Conservation (phyloP, 2,797 vertebrate genomes). For the Amphiprion clarkii region DNA sequence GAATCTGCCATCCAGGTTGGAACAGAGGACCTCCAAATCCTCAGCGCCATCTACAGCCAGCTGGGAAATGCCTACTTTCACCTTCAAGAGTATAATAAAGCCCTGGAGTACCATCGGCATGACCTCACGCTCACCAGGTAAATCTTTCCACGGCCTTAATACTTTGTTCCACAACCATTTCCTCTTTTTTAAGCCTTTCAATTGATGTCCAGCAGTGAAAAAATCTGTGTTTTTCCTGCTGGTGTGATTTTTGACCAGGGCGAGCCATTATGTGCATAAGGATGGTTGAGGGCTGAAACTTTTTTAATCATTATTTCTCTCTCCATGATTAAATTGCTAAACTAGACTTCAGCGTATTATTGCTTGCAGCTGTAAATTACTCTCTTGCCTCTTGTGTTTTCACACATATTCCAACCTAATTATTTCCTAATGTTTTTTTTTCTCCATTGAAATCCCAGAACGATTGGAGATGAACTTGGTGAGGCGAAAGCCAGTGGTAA, state of each 20-base stretch:
- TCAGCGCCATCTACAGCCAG: conserved; percentile 99
- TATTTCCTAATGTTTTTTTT: conserved; percentile 24
- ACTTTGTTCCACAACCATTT: neutral
- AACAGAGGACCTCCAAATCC: conserved; percentile 96
- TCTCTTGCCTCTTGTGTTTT: conserved; percentile 55
- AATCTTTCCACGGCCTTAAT: neutral
- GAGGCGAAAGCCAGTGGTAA: conserved; percentile 99
- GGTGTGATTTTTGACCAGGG: neutral
- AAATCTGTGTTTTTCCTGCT: neutral
- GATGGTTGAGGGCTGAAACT: neutral
- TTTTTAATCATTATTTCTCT: conserved; percentile 31
- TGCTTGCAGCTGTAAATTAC: conserved; percentile 39
- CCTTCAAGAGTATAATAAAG: conserved; percentile 94
- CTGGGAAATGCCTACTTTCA: conserved; percentile 98
- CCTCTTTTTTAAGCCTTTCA: neutral
- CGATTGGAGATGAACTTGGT: conserved; percentile 93
- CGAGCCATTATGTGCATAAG: neutral
- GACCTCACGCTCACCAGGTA: conserved; percentile 91
- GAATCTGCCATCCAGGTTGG: conserved; percentile 97
- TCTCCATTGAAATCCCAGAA: conserved; percentile 81
- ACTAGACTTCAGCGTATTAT: conserved; percentile 4
- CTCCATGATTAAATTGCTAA: conserved; percentile 31
- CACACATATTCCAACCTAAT: conserved; percentile 39
- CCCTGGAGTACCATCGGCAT: conserved; percentile 95
- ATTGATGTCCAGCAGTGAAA: neutral